Percentiles rank a stretch among this genome's conserved stretches.
phyloP scores from a whole-genome alignment of 2,888 invertebrate species.

The Entomobrya proxima region DNA sequence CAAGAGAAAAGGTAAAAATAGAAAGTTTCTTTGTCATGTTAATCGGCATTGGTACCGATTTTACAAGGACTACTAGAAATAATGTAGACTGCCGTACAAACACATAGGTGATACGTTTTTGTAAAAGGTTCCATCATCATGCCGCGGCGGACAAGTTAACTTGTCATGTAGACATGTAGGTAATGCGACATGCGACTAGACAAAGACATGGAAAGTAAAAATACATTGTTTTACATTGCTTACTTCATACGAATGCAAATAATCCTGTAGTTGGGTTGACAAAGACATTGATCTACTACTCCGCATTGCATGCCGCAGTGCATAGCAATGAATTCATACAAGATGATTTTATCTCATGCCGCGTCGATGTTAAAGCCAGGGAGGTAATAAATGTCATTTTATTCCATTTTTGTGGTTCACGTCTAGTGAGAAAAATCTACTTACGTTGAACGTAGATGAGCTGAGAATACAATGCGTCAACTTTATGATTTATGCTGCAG shows the following conservation, averaged over 20 bases:
- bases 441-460: background rate
- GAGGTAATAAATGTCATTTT: constrained; percentile 24
- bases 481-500: background rate
- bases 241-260: background rate
- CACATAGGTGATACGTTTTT: background rate
- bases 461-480: too few species aligned
- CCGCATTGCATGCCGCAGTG: constrained; percentile 14
- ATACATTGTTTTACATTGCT: background rate
- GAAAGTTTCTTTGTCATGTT: constrained; percentile 5
- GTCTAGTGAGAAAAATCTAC: background rate
- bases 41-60: constrained; percentile 5
- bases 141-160: background rate
- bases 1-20: constrained; percentile 7
- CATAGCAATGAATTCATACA: background rate
- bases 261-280: background rate
- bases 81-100: background rate
- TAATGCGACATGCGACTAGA: background rate
- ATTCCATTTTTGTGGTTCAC: background rate
- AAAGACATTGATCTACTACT: background rate
- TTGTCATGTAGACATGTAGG: background rate
- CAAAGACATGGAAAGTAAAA: background rate
- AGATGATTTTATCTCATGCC: constrained; percentile 7
- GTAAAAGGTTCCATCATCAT: too few species aligned
- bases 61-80: constrained; percentile 22
- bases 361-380: background rate